phyloP scores from a whole-genome alignment of 2,888 invertebrate species.

The Cephus sareptanus region DNA sequence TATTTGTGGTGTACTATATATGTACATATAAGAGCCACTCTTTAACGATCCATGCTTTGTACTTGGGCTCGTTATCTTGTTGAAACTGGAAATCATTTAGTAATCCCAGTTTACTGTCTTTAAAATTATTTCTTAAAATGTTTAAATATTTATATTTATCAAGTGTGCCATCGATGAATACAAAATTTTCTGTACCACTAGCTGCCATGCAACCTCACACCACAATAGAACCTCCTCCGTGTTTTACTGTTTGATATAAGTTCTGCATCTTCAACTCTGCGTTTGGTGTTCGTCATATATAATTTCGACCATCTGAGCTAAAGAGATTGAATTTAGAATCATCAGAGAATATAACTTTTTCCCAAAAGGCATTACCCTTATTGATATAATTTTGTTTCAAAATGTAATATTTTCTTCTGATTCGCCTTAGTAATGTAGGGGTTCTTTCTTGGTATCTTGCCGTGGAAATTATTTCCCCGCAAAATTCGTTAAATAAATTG shows the following conservation, averaged over 20 bases:
- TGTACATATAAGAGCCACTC: slow-evolving; percentile 3
- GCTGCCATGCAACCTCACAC: slow-evolving; percentile 14
- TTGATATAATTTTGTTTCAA: not conserved
- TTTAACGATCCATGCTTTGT: slow-evolving; percentile 9
- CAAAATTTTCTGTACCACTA: slow-evolving; percentile 5
- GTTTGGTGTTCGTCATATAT: slow-evolving; percentile 9
- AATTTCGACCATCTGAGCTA: slow-evolving; percentile 7
- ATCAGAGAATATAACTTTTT: slow-evolving; percentile 14
- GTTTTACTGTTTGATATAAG: slow-evolving; percentile 2
- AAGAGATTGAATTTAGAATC: slow-evolving; percentile 12
- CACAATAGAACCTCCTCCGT: not conserved
- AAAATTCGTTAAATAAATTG: slow-evolving; percentile 1
- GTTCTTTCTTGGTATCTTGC: not conserved
- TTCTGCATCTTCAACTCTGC: slow-evolving; percentile 6
- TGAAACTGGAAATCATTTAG: not conserved
- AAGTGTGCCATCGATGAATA: slow-evolving; percentile 13
- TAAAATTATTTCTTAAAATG: slow-evolving; percentile 4
- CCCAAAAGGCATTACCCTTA: not conserved
- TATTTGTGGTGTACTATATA: not conserved
- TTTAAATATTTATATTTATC: slow-evolving; percentile 9
- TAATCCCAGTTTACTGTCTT: slow-evolving; percentile 3
- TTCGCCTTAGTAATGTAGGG: slow-evolving; percentile 1
- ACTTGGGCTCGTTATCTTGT: slow-evolving; percentile 13
- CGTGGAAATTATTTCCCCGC: slow-evolving; percentile 6
- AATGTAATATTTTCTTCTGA: not conserved